Evolutionary conservation across 2,797 vertebrate genomes (phyloP), one percentile per base, ranked within the genome.

Genomic region (Neosilurus hyrtlii): DNA sequence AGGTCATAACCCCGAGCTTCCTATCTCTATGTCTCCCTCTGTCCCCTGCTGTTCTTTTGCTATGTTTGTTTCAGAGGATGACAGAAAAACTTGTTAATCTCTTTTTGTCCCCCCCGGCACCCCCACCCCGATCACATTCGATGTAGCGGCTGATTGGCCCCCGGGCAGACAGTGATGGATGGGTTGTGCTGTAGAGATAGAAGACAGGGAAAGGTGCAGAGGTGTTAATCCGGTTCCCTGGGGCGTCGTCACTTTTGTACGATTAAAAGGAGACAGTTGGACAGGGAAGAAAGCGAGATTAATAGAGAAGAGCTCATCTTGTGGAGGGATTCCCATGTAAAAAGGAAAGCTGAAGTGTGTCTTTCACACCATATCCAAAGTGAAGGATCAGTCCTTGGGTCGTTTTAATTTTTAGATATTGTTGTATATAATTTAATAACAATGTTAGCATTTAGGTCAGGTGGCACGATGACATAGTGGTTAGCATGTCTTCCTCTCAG

Each of bases 1-100:
- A 85, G 86, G 85, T 82, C 76, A 1, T 7, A 56, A 83, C 84
- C 77, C 70, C 57, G n/a, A 16, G 67, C 82, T 84, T 73, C 80
- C 84, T 84, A 62, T 74, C 71, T 83, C 57, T 62, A 68, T 84
- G 59, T 24, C 54, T 83, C 70, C 22, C 24, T 65, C 66, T 1
- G 22, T 74, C 82, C 82, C 85, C 83, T 61, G 77, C 85, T 77
- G 84, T 83, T 83, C 62, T 67, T 70, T 80, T 80, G 73, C 79
- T 57, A 74, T 83, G 63, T 79, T 82, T 82, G 75, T 83, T 87
- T 87, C 71, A 82, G 51, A 84, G 57, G 81, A 85, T 80, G 81
- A 79, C 74, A 82, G 86, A 80, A 83, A 76, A 72, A 82, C 70
- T 80, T 65, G 76, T 26, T 90, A 88, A 90, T 89, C 88, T 87